phyloP scores from a whole-genome alignment of 2,888 invertebrate species.

The Drosophila seclusa region DNA sequence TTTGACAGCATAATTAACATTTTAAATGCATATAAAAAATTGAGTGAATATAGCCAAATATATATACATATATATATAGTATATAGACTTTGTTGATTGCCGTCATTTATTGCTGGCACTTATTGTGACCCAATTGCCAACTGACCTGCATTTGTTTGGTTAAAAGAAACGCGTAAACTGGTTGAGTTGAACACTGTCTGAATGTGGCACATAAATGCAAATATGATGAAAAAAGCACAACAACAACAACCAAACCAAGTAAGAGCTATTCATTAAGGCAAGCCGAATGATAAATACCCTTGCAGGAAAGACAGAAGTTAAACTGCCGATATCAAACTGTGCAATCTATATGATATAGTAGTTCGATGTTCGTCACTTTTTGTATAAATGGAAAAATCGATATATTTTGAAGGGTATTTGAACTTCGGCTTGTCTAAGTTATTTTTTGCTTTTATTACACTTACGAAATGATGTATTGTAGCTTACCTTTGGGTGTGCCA shows the following conservation, averaged over 20 bases:
- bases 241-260: background rate
- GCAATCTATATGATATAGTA: background rate
- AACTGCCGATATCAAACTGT: fast-evolving
- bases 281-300: background rate
- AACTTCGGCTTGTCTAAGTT: background rate
- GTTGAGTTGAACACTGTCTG: constrained; percentile 13
- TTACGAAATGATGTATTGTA: background rate
- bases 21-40: background rate
- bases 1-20: background rate
- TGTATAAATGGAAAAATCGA: background rate
- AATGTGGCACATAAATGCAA: constrained; percentile 11
- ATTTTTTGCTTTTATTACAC: background rate
- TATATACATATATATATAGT: background rate
- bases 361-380: background rate
- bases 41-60: constrained; percentile 1
- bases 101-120: constrained; percentile 1
- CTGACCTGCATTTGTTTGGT: constrained; percentile 58
- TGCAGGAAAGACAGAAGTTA: background rate
- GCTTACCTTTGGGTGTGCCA: background rate
- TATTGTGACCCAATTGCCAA: constrained; percentile 63
- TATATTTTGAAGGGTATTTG: background rate
- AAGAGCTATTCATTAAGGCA: fast-evolving
- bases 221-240: constrained; percentile 10
- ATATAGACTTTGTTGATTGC: constrained; percentile 1
- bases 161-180: constrained; percentile 49